Base-by-base conservation (phyloP, 1,140 invertebrate species). In the Myzus persicae region DNA sequence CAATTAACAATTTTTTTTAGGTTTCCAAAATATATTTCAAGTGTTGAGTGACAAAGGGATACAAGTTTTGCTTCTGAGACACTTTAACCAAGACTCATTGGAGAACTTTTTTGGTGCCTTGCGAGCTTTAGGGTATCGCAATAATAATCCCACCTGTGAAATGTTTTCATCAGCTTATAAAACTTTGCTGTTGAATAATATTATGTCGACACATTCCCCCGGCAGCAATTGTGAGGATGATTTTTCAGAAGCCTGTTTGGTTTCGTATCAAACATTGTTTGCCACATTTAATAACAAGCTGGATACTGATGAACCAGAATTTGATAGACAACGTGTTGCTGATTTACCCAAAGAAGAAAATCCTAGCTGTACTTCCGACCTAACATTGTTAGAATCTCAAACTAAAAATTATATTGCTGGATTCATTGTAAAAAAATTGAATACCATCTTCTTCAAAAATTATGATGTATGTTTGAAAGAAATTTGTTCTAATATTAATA, bases 361-460 rank as follows among this genome's bases (percentile, higher is more conserved):
- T 51, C 9, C 67, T 3, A 76, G 9, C n/a, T 36, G 8, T 36
- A 81, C 7, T 20, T 20, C n/a, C n/a, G 76, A 81, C n/a, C 6
- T n/a, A 36, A 36, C 18, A 20, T 36, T 18, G 11, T 81, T 81
- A 81, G n/a, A 81, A 81, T n/a, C 8, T 5, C 76, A 81, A 20
- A 81, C 76, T 18, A 81, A 81, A 81, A 81, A 81, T 36, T 81
- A 81, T 36, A 81, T 81, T 81, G 76, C 76, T 14, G 76, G 76
- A 36, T 81, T 18, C n/a, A 36, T 81, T 36, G 4, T 81, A 67
- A 67, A 67, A 67, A 67, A 67, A 67, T 9, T 67, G 0, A 67
- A 67, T n/a, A 67, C 26, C 31, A 38, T 81, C 11, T 36, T 81
- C n/a, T 36, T 81, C 22, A 81, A 81, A 81, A 81, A 81, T 18